Conservation (phyloP, 2,113 vertebrate genomes). For the Macheiramphus alcinus region DNA sequence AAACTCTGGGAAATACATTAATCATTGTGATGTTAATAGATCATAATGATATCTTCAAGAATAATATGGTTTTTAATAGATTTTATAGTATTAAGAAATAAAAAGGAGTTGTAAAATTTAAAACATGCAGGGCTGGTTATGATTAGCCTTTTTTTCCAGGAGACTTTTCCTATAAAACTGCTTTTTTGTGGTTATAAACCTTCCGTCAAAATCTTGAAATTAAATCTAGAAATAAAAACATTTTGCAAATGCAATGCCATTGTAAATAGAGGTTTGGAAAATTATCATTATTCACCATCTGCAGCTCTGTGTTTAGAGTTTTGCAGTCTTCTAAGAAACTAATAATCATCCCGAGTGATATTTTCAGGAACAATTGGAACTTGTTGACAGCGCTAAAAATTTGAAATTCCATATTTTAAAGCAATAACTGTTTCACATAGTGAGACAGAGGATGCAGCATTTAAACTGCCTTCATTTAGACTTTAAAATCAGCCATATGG, state of each 20-base stretch:
- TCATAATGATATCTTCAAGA: neutral
- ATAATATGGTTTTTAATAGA: neutral
- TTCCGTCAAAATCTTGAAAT: neutral
- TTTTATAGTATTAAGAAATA: neutral
- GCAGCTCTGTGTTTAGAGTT: neutral
- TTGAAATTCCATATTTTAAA: constrained; percentile 34
- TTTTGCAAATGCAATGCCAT: neutral
- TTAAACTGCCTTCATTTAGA: neutral
- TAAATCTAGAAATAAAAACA: neutral
- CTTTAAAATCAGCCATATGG: constrained; percentile 9
- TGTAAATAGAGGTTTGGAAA: neutral
- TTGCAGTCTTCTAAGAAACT: neutral
- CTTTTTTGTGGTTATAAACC: neutral
- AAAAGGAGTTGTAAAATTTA: neutral
- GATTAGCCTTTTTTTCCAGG: neutral
- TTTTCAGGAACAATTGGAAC: constrained; percentile 33
- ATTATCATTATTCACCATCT: neutral
- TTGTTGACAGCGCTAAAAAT: neutral
- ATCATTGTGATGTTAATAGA: neutral
- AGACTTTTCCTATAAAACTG: neutral
- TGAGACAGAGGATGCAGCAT: neutral
- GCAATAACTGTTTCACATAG: neutral
- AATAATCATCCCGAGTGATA: neutral
- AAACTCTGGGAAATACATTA: neutral
- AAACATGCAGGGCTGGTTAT: neutral